Conservation (phyloP, 2,888 invertebrate species). For the Drosophila siamana region DNA sequence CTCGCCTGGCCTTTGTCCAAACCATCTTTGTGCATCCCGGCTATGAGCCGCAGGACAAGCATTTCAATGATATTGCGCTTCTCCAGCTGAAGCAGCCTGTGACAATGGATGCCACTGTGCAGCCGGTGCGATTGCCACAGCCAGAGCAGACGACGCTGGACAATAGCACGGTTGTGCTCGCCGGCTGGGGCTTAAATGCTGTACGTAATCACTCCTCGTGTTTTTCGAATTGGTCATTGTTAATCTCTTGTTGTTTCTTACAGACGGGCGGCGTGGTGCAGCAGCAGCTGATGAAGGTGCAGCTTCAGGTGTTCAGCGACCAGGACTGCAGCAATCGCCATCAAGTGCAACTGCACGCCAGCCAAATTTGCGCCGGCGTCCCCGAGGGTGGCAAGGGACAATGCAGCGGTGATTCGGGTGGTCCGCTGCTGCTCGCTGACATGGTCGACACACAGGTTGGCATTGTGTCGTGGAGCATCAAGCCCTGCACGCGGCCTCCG, state of each 20-base stretch:
- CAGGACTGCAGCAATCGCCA: constrained; percentile 83
- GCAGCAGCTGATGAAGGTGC: constrained; percentile 83
- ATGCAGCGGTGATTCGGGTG: constrained; percentile 86
- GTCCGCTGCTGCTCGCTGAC: constrained; percentile 83
- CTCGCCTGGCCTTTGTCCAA: constrained; percentile 64
- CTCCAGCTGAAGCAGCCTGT: constrained; percentile 67
- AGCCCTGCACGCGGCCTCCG: constrained; percentile 85
- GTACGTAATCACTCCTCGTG: constrained; percentile 48
- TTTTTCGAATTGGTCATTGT: not conserved
- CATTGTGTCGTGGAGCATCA: constrained; percentile 86
- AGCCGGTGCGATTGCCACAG: constrained; percentile 75
- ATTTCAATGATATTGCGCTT: constrained; percentile 81
- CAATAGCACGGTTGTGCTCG: constrained; percentile 69
- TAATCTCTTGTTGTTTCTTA: not conserved
- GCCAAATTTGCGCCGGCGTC: constrained; percentile 86
- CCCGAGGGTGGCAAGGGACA: constrained; percentile 86
- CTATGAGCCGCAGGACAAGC: constrained; percentile 71
- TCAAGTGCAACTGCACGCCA: constrained; percentile 71
- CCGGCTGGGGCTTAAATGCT: constrained; percentile 85
- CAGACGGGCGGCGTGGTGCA: constrained; percentile 84
- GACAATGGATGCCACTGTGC: constrained; percentile 56
- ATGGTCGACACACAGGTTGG: constrained; percentile 83
- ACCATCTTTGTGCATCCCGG: constrained; percentile 77
- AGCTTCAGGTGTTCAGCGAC: constrained; percentile 83
- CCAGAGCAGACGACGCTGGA: constrained; percentile 56